phyloP scores from a whole-genome alignment of 2,797 vertebrate species.

The Falco rusticolus region DNA sequence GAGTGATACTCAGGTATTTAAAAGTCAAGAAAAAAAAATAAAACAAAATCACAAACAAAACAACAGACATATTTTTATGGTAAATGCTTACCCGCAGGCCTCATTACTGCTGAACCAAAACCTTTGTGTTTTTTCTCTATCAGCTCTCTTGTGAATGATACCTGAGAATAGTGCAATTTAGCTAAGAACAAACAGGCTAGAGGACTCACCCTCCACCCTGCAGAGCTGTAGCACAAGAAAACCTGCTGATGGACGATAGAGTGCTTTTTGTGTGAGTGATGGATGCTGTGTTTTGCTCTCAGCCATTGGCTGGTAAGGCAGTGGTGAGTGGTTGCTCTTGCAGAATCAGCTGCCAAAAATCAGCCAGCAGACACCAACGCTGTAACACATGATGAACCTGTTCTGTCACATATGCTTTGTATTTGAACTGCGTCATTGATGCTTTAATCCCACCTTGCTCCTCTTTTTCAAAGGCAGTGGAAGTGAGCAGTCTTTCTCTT shows the following conservation, averaged over 20 bases:
- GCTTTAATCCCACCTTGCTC: not conserved
- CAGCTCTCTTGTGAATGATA: not conserved
- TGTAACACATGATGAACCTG: not conserved
- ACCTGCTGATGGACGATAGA: not conserved
- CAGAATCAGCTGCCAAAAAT: not conserved
- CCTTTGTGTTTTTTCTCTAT: not conserved
- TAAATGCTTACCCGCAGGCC: not conserved
- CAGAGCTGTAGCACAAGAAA: not conserved
- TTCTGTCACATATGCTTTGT: not conserved
- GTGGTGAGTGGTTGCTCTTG: not conserved
- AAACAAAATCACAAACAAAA: not conserved
- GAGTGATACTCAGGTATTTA: not conserved
- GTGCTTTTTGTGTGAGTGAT: rapidly evolving
- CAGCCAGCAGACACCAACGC: not conserved
- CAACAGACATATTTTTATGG: not conserved
- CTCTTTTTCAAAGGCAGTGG: not conserved
- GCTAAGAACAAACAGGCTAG: not conserved
- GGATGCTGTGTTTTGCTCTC: not conserved
- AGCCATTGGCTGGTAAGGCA: not conserved
- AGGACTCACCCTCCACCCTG: not conserved
- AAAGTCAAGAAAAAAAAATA: not conserved
- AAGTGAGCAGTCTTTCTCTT: not conserved
- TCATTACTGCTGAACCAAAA: not conserved
- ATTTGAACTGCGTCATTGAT: not conserved
- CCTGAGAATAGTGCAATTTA: not conserved